These are phyloP conservation scores for Labeo catla DNA, from an alignment of 2,113 vertebrate species.

Conservation along the genomic window DNA sequence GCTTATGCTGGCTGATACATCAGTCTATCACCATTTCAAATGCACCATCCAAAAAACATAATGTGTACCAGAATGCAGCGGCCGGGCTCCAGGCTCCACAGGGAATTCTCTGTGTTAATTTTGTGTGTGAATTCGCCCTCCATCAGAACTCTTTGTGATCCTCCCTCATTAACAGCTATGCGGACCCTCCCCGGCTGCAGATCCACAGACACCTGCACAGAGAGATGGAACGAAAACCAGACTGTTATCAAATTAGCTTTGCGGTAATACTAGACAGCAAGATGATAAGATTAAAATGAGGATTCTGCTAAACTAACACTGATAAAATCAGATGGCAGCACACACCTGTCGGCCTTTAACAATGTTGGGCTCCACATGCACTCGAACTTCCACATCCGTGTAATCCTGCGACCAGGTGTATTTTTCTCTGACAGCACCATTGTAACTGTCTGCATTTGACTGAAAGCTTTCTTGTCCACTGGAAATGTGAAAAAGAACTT, in stretches of 20 bases:
- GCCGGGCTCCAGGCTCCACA: conserved; percentile 96
- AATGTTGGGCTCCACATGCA: conserved; percentile 84
- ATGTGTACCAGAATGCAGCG: conserved; percentile 85
- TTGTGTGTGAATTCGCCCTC: conserved; percentile 91
- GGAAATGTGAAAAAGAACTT: not conserved
- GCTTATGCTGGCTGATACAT: not conserved
- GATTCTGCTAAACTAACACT: not conserved
- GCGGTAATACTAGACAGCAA: not conserved
- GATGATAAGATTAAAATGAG: not conserved
- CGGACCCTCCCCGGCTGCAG: conserved; percentile 77
- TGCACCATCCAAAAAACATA: not conserved
- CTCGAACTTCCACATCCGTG: conserved; percentile 90
- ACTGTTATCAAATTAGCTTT: not conserved
- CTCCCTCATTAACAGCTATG: conserved; percentile 80
- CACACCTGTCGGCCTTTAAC: conserved; percentile 91
- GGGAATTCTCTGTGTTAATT: conserved; percentile 91
- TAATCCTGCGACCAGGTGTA: conserved; percentile 94
- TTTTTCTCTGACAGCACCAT: conserved; percentile 87
- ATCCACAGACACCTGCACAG: conserved; percentile 82
- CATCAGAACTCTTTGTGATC: conserved; percentile 80
- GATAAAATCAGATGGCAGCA: not conserved
- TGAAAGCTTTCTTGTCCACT: conserved; percentile 82
- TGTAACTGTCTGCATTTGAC: conserved; percentile 91
- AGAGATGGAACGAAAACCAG: not conserved
- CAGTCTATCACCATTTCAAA: not conserved